A percentile compares a stretch with the other conserved stretches of the same genome.
Conservation (phyloP, 2,888 invertebrate species). For the Eupelmus urozonus region DNA sequence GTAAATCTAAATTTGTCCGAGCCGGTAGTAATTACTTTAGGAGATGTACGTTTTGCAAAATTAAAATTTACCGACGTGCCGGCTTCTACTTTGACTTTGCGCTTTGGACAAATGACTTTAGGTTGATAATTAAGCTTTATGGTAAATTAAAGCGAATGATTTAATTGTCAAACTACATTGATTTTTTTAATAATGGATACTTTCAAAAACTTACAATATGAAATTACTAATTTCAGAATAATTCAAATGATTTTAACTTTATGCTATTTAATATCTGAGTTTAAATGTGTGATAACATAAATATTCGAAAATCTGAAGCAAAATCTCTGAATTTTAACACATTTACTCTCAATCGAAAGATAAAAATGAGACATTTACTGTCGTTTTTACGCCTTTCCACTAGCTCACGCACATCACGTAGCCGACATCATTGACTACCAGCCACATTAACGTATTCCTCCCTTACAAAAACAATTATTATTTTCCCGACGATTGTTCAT, state of each 20-base stretch:
- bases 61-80: constrained; percentile 36
- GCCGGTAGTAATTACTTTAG: constrained; percentile 58
- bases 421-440: constrained; percentile 60
- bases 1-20: constrained; percentile 65
- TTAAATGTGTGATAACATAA: too few relatives aligned
- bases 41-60: constrained; percentile 11
- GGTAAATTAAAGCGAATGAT: neutral
- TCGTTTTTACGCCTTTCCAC: too few relatives aligned
- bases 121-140: neutral
- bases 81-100: neutral
- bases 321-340: too few relatives aligned
- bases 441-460: constrained; percentile 67
- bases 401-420: neutral
- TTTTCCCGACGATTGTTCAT: constrained; percentile 71
- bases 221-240: too few relatives aligned
- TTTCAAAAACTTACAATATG: too few relatives aligned
- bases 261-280: too few relatives aligned
- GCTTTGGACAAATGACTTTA: neutral
- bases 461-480: constrained; percentile 75
- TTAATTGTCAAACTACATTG: neutral
- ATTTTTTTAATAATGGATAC: too few relatives aligned
- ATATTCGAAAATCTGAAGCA: too few relatives aligned
- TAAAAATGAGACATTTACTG: too few relatives aligned
- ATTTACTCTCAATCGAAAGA: too few relatives aligned
- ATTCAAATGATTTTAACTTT: too few relatives aligned